Percentiles rank a stretch among this genome's conserved stretches.
phyloP scores from a whole-genome alignment of 2,888 invertebrate species.

The Mongoloraphidia duomilia region DNA sequence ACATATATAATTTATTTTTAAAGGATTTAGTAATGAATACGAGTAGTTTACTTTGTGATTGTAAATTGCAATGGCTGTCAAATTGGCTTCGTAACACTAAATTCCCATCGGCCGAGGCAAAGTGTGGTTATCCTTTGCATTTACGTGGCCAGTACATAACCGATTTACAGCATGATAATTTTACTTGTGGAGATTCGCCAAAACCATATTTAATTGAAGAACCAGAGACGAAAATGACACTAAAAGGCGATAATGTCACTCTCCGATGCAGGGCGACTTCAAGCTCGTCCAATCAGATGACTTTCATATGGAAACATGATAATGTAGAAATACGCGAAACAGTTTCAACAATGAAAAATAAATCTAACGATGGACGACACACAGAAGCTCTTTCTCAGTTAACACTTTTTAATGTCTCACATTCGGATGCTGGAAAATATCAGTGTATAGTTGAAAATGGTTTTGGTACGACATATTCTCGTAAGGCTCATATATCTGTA shows the following conservation, averaged over 20 bases:
- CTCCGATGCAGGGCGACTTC: constrained; percentile 72
- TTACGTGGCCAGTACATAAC: constrained; percentile 54
- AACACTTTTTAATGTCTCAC: constrained; percentile 58
- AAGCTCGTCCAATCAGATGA: constrained; percentile 57
- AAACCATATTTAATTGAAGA: constrained; percentile 74
- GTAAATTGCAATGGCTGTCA: constrained; percentile 77
- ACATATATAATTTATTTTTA: constrained; percentile 5
- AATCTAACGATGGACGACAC: constrained; percentile 37
- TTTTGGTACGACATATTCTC: constrained; percentile 80
- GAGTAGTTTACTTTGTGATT: constrained; percentile 74
- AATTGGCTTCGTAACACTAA: constrained; percentile 53
- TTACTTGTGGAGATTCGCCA: constrained; percentile 61
- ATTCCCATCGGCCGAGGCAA: constrained; percentile 44
- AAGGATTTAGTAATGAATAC: constrained; percentile 49
- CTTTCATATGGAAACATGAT: constrained; percentile 80
- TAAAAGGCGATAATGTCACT: constrained; percentile 74
- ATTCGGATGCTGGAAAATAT: constrained; percentile 74
- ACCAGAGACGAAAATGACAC: constrained; percentile 67
- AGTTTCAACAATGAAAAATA: constrained; percentile 32
- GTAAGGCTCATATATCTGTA: constrained; percentile 73
- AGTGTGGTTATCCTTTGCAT: constrained; percentile 72
- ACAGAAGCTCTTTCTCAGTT: constrained; percentile 58
- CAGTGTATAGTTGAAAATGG: constrained; percentile 85
- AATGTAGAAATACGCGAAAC: constrained; percentile 42
- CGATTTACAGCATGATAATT: constrained; percentile 50